phyloP scores from a whole-genome alignment of 2,888 invertebrate genomes.

The Zhuqinia jingwanae region DNA sequence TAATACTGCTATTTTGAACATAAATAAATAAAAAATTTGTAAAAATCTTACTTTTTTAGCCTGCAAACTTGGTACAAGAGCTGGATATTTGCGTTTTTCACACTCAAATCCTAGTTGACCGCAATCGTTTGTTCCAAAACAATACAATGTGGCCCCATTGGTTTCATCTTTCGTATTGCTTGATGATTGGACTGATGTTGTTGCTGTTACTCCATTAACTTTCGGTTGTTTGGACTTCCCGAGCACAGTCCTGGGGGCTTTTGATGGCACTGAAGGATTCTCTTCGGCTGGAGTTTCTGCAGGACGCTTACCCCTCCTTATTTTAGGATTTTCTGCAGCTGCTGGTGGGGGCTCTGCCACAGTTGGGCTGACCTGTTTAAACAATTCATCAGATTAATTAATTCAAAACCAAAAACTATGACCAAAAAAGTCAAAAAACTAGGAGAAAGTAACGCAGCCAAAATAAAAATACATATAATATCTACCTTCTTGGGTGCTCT shows the following conservation, averaged over 20 bases:
- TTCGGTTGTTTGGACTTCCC: constrained; percentile 29
- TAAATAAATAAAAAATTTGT: no score
- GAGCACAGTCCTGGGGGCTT: background rate
- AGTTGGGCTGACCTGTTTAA: background rate
- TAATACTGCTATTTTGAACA: no score
- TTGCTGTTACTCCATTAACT: background rate
- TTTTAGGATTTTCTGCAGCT: background rate
- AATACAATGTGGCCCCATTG: constrained; percentile 30
- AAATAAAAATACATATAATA: background rate
- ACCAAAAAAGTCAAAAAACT: background rate
- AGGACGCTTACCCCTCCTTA: constrained; percentile 33
- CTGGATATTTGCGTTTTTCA: constrained; percentile 64
- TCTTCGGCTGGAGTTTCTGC: constrained; percentile 32
- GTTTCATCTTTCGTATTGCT: no score
- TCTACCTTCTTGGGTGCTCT: background rate
- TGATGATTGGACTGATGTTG: no score
- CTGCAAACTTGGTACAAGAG: constrained; percentile 42
- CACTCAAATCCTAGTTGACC: constrained; percentile 65
- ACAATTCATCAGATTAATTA: background rate
- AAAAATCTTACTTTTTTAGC: constrained; percentile 52
- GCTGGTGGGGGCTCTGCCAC: background rate
- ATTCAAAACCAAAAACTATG: background rate
- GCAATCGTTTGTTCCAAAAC: constrained; percentile 64
- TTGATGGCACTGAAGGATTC: background rate
- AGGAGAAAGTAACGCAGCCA: background rate